These are phyloP conservation scores for Panagrolaimus sp. DNA, from an alignment of 1,140 invertebrate species.

Conservation along the genomic window DNA sequence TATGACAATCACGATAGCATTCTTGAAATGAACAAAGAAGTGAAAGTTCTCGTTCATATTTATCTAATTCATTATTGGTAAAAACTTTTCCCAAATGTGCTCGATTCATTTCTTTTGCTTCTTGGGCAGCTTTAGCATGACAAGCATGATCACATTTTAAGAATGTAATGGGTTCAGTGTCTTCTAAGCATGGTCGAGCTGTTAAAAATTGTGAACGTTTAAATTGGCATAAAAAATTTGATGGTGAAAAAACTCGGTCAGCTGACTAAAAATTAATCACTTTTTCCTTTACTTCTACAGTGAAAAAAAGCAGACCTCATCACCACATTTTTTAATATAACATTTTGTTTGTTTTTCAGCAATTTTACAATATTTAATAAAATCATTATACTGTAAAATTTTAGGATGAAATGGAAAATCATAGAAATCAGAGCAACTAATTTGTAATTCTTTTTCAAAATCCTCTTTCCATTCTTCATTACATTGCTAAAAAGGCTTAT, in stretches of 20 bases:
- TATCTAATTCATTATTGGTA: constrained; percentile 39
- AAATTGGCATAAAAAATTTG: constrained; percentile 55
- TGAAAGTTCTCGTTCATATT: constrained; percentile 49
- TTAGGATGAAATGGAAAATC: constrained; percentile 57
- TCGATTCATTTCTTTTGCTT: constrained; percentile 19
- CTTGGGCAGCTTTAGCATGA: constrained; percentile 31
- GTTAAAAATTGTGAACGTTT: constrained; percentile 47
- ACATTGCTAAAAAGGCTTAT: constrained; percentile 42
- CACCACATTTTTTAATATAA: constrained; percentile 50
- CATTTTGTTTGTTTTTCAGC: constrained; percentile 54
- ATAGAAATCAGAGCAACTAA: constrained; percentile 53
- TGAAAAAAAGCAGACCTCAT: constrained; percentile 32
- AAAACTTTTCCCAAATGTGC: constrained; percentile 40
- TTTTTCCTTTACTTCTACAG: not conserved
- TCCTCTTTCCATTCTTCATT: constrained; percentile 47
- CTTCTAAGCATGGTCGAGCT: constrained; percentile 45
- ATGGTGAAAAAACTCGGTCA: constrained; percentile 56
- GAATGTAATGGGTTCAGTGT: constrained; percentile 54
- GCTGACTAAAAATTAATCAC: constrained; percentile 39
- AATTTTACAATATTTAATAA: constrained; percentile 47
- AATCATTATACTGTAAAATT: constrained; percentile 45
- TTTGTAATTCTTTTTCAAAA: constrained; percentile 44
- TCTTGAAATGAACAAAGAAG: constrained; percentile 50
- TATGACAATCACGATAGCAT: constrained; percentile 48
- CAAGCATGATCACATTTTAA: constrained; percentile 55